Conservation (phyloP, 2,888 invertebrate species). For the Coelogynopora nodosa region DNA sequence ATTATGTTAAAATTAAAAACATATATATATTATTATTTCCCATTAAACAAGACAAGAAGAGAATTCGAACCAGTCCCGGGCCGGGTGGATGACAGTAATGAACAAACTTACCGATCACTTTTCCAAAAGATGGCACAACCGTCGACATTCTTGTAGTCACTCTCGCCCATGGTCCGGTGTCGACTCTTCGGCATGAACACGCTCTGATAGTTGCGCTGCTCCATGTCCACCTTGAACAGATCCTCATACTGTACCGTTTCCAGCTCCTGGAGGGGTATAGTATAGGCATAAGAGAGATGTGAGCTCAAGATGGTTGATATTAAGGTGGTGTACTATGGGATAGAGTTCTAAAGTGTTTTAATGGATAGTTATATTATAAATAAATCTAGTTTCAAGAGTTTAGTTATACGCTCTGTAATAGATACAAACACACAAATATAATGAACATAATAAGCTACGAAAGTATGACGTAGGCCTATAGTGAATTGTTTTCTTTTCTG, state of each 20-base stretch:
- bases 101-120: constrained; percentile 62
- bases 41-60: too few relatives aligned
- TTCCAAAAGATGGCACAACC: constrained; percentile 96
- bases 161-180: constrained; percentile 94
- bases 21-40: too few relatives aligned
- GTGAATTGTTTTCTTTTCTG: too few relatives aligned
- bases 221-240: constrained; percentile 89
- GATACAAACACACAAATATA: too few relatives aligned
- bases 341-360: not conserved
- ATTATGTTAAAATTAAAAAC: too few relatives aligned
- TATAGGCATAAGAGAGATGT: too few relatives aligned
- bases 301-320: not conserved
- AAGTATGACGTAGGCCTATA: too few relatives aligned
- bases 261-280: constrained; percentile 72
- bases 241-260: constrained; percentile 97
- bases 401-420: too few relatives aligned
- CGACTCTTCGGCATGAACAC: constrained; percentile 96
- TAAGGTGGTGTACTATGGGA: not conserved
- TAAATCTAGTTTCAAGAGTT: too few relatives aligned
- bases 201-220: constrained; percentile 80
- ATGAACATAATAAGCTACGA: too few relatives aligned
- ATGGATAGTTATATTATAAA: not conserved
- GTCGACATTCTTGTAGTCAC: constrained; percentile 92
- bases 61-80: too few relatives aligned
- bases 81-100: too few relatives aligned